These are phyloP conservation scores for Saguinus imperator DNA, from an alignment of 2,113 vertebrate species.

Conservation along the genomic window DNA sequence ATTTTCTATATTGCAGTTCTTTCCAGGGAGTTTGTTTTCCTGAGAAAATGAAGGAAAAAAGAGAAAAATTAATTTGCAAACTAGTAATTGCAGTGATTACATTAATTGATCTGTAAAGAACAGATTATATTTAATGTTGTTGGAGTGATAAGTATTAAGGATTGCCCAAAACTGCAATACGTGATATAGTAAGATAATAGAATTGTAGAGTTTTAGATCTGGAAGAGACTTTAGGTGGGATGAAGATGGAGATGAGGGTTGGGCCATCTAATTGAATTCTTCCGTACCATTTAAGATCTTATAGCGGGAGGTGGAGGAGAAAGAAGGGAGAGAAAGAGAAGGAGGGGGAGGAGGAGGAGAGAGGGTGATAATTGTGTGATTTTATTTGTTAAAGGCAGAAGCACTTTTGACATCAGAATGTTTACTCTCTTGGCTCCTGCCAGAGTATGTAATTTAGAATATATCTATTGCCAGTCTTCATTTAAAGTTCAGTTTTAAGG, in stretches of 20 bases:
- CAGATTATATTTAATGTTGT: not conserved
- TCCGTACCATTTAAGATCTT: not conserved
- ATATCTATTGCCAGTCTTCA: not conserved
- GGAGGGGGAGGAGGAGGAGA: not conserved
- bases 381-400: not conserved
- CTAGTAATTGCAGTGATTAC: not conserved
- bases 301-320: not conserved
- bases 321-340: not conserved
- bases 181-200: not conserved
- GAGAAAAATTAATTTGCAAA: not conserved
- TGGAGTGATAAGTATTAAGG: not conserved
- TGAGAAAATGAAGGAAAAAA: not conserved
- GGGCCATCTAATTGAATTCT: not conserved
- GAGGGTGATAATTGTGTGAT: not conserved
- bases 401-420: not conserved
- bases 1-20: not conserved
- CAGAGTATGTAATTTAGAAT: not conserved
- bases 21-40: not conserved
- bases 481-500: conserved; percentile 12
- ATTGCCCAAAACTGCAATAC: not conserved
- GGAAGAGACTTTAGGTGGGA: not conserved
- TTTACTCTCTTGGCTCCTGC: not conserved
- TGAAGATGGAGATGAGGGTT: not conserved
- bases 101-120: not conserved
- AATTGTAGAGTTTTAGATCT: not conserved